Percentiles rank a stretch among this genome's conserved stretches.
Evolutionary conservation across 2,113 vertebrate species (phyloP).

Genomic region (Corythoichthys intestinalis): DNA sequence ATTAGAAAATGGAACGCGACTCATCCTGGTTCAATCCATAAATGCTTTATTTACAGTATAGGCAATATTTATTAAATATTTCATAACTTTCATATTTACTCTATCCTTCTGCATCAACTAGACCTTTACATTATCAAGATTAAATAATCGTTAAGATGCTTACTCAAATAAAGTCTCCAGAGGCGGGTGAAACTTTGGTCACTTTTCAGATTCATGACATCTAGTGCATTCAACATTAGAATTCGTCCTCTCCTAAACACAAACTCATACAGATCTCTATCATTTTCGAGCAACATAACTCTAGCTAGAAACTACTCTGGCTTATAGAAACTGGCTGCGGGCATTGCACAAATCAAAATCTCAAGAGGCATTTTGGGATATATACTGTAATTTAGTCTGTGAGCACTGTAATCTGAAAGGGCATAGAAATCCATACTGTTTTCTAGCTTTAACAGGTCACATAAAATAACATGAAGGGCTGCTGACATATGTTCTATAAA

Average conservation of each 20-base stretch:
- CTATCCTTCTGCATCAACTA: not conserved
- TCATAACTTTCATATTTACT: not conserved
- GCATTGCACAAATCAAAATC: not conserved
- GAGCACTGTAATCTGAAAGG: not conserved
- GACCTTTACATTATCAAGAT: not conserved
- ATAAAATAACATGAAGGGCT: not conserved
- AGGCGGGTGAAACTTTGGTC: not conserved
- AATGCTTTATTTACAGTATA: too few relatives aligned
- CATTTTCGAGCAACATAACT: not conserved
- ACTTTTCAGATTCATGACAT: not conserved
- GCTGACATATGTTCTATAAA: not conserved
- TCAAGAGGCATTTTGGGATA: not conserved
- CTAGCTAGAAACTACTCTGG: not conserved
- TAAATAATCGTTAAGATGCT: too few relatives aligned
- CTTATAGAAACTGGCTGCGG: not conserved
- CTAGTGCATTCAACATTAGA: not conserved
- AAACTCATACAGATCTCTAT: not conserved
- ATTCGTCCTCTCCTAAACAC: not conserved
- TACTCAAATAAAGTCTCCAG: too few relatives aligned
- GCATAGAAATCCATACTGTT: not conserved
- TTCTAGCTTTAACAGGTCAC: not conserved
- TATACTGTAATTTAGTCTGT: conserved; percentile 1
- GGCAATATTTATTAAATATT: too few relatives aligned
- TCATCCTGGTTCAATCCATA: too few relatives aligned
- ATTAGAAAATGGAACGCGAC: too few relatives aligned